These are phyloP conservation scores for Harpagifer antarcticus DNA, from an alignment of 2,797 vertebrate genomes.

Conservation along the genomic window DNA sequence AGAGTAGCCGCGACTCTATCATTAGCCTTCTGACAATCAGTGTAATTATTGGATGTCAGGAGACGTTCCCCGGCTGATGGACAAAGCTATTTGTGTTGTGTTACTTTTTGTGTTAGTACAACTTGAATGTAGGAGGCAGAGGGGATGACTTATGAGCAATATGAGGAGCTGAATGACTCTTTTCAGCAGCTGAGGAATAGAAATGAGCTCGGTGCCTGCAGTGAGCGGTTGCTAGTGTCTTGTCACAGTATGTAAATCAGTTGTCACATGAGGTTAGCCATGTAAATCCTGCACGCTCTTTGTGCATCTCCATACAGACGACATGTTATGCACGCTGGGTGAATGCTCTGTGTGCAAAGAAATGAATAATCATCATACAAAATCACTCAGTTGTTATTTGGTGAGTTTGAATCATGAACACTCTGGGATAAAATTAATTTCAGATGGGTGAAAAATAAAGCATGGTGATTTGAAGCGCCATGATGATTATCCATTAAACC, in stretches of 20 bases:
- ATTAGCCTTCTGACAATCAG: constrained; percentile 55
- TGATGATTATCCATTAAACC: constrained; percentile 32
- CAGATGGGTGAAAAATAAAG: constrained; percentile 3
- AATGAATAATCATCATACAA: neutral
- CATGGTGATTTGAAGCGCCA: neutral
- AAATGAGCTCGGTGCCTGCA: constrained; percentile 23
- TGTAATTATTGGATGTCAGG: constrained; percentile 72
- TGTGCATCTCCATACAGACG: constrained; percentile 1
- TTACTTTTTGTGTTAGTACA: constrained; percentile 46
- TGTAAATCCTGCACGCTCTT: constrained; percentile 25
- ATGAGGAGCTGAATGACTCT: constrained; percentile 21
- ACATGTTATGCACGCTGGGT: neutral
- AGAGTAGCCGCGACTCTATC: constrained; percentile 49
- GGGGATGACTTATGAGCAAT: neutral
- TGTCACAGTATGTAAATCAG: constrained; percentile 58
- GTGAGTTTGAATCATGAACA: constrained; percentile 9
- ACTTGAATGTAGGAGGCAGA: constrained; percentile 48
- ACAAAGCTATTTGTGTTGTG: constrained; percentile 68
- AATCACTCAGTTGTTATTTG: neutral
- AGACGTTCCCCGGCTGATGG: constrained; percentile 50
- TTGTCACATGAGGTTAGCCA: constrained; percentile 49
- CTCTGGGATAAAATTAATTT: neutral
- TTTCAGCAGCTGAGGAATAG: constrained; percentile 30
- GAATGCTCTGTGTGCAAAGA: neutral
- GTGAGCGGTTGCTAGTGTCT: constrained; percentile 37